These are phyloP conservation scores for Microcebus griseorufus DNA, from an alignment of 2,113 vertebrate genomes.

Conservation along the genomic window DNA sequence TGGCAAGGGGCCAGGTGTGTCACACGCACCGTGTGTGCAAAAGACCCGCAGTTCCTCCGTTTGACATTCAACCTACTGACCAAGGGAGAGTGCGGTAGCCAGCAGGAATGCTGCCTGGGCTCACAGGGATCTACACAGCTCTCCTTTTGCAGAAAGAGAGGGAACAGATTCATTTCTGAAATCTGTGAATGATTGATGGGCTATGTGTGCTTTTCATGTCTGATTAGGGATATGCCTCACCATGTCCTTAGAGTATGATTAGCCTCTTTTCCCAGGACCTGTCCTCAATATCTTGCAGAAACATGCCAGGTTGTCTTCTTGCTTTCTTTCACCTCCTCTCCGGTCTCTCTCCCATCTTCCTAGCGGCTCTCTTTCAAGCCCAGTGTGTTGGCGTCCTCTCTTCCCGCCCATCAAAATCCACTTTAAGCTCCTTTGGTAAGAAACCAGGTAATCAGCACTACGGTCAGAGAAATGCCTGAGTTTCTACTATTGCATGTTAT, in stretches of 20 bases:
- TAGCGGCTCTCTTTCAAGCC: not conserved
- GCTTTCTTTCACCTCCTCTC: not conserved
- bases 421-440: not conserved
- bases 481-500: not conserved
- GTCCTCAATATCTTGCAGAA: not conserved
- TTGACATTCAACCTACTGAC: not conserved
- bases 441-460: not conserved
- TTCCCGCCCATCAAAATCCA: not conserved
- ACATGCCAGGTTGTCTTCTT: not conserved
- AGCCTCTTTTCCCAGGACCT: not conserved
- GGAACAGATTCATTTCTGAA: not conserved
- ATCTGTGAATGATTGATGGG: not conserved
- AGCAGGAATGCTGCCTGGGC: too few relatives aligned
- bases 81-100: not conserved
- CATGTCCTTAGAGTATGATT: not conserved
- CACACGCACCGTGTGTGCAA: not conserved
- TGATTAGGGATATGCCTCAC: not conserved
- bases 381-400: not conserved
- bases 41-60: not conserved
- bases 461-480: not conserved
- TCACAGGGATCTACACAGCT: too few relatives aligned
- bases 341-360: not conserved
- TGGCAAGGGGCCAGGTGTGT: not conserved
- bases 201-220: not conserved
- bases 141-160: not conserved